Evolutionary conservation across 2,797 vertebrate species (phyloP).

Genomic region (Microtus obscurus): DNA sequence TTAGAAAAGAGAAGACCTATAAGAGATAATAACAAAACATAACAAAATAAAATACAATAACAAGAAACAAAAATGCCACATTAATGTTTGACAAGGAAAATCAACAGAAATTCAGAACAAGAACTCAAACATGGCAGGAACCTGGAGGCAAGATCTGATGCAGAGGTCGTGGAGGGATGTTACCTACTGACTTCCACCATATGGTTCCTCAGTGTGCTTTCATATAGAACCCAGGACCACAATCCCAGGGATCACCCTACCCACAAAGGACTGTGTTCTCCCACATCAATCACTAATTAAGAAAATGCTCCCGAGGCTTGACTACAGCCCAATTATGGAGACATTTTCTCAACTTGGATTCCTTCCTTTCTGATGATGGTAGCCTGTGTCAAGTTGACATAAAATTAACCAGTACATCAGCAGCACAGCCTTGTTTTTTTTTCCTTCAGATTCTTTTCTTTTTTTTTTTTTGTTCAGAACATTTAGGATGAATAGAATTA

Average conservation of each 20-base stretch:
- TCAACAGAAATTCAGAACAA: neutral
- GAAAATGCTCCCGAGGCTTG: neutral
- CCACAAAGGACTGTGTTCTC: neutral
- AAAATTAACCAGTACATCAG: neutral
- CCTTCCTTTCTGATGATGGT: neutral
- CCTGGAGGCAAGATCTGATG: neutral
- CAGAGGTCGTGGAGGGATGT: neutral
- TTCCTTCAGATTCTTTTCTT: neutral
- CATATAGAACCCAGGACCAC: neutral
- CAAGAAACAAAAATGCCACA: neutral
- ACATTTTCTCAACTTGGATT: neutral
- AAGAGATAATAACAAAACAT: neutral
- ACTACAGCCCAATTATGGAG: neutral
- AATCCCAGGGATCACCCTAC: neutral
- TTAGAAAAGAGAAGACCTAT: neutral
- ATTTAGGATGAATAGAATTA: neutral
- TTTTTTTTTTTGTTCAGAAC: neutral
- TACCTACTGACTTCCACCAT: neutral
- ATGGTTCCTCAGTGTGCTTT: neutral
- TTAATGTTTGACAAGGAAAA: neutral
- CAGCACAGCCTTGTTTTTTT: neutral
- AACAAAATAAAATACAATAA: neutral
- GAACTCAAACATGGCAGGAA: neutral
- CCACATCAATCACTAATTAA: neutral
- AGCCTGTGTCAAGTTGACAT: neutral